Conservation (phyloP, 2,888 invertebrate genomes). For the Diadromus collaris region DNA sequence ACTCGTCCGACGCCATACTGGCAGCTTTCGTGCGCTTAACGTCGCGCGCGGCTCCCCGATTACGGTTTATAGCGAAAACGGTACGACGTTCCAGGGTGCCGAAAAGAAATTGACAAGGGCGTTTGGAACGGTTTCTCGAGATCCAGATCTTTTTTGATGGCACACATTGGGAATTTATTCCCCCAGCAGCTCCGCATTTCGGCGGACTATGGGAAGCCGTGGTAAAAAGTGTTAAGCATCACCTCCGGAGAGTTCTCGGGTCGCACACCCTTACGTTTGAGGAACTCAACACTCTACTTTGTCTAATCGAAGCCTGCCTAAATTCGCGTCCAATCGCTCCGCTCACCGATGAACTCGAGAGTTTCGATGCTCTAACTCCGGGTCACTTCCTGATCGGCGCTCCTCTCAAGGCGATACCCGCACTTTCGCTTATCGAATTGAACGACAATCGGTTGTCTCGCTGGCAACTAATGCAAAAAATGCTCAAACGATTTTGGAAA, state of each 20-base stretch:
- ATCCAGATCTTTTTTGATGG: conserved; percentile 34
- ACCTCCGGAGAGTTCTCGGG: no score
- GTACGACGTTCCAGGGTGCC: conserved; percentile 67
- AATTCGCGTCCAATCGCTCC: conserved; percentile 58
- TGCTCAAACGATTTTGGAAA: conserved; percentile 65
- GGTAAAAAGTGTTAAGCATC: no score
- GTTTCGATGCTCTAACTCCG: conserved; percentile 51
- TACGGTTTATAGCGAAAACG: conserved; percentile 65
- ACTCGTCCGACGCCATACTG: conserved; percentile 61
- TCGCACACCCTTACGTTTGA: no score
- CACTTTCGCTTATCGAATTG: conserved; percentile 55
- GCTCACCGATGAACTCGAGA: neutral
- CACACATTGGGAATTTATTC: conserved; percentile 3
- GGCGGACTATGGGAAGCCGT: no score
- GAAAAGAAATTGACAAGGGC: conserved; percentile 53
- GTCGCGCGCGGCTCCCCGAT: conserved; percentile 59
- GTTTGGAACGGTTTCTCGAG: neutral
- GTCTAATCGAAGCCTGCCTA: conserved; percentile 53
- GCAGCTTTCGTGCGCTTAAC: conserved; percentile 59
- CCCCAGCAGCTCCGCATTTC: no score
- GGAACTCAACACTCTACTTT: conserved; percentile 46
- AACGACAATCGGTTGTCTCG: conserved; percentile 59
- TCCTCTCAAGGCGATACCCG: conserved; percentile 59
- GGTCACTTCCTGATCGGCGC: conserved; percentile 65
- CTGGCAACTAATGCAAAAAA: conserved; percentile 60